Percentiles rank a stretch among this genome's conserved stretches.
These are phyloP conservation scores for Drosophila ficusphila DNA, from an alignment of 1,140 invertebrate species.

Conservation along the genomic window DNA sequence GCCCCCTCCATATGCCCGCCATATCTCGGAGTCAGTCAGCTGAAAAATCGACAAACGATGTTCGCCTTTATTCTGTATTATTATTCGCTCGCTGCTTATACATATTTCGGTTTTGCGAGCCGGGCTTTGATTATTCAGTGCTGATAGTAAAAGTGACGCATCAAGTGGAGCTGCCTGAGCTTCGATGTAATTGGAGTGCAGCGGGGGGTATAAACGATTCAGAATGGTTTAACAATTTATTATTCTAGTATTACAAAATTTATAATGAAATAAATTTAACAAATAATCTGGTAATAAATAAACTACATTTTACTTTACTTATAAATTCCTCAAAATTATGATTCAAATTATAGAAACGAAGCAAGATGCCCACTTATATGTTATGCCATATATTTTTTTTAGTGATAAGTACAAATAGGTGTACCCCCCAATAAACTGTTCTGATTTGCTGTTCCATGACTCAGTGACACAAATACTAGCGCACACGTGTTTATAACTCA, in stretches of 20 bases:
- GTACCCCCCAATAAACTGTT: constrained; percentile 10
- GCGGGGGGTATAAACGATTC: background rate
- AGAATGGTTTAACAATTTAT: background rate
- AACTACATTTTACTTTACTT: no score
- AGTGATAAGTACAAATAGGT: constrained; percentile 2
- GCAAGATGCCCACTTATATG: background rate
- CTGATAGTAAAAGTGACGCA: constrained; percentile 76
- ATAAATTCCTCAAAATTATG: no score
- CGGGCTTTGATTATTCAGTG: constrained; percentile 51
- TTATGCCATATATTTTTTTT: background rate
- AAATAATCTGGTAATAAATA: background rate
- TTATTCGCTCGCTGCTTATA: constrained; percentile 2
- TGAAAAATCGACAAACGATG: constrained; percentile 66
- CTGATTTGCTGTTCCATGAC: constrained; percentile 34
- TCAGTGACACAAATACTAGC: constrained; percentile 50
- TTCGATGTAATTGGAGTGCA: background rate
- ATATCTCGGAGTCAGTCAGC: constrained; percentile 2
- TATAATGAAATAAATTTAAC: no score
- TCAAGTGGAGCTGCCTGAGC: constrained; percentile 56
- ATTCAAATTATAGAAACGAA: no score
- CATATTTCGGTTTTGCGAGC: constrained; percentile 9
- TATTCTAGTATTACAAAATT: no score
- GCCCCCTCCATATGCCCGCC: constrained; percentile 24
- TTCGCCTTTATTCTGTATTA: constrained; percentile 55
- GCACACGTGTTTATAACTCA: constrained; percentile 53